phyloP scores from a whole-genome alignment of 1,140 invertebrate genomes.

The Pseudomyrmex gracilis region DNA sequence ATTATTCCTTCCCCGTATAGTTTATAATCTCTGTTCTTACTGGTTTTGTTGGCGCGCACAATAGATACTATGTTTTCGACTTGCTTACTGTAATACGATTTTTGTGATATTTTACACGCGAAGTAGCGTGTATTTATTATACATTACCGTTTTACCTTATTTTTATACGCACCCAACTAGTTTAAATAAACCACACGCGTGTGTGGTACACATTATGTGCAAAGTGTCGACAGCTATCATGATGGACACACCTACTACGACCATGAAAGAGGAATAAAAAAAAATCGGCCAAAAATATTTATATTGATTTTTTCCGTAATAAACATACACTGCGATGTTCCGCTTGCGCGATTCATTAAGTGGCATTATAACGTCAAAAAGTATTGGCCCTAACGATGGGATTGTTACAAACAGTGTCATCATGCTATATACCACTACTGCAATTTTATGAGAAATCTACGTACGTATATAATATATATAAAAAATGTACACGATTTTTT shows the following conservation, averaged over 20 bases:
- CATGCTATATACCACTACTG: constrained; percentile 10
- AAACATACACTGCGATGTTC: neutral
- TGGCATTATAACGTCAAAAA: constrained; percentile 29
- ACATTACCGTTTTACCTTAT: neutral
- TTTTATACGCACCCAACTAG: constrained; percentile 28
- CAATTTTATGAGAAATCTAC: constrained; percentile 8
- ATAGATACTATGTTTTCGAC: constrained; percentile 2
- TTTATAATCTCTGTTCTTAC: neutral
- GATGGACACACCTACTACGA: neutral
- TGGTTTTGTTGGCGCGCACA: neutral
- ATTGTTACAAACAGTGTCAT: constrained; percentile 12
- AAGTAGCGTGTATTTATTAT: neutral
- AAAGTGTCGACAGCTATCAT: constrained; percentile 26
- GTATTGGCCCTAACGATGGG: constrained; percentile 9
- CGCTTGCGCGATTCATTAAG: constrained; percentile 26
- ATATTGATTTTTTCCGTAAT: constrained; percentile 19
- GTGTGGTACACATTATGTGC: constrained; percentile 28
- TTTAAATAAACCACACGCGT: constrained; percentile 36
- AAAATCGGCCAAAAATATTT: constrained; percentile 20
- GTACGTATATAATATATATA: neutral
- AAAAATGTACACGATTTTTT: neutral
- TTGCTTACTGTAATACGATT: constrained; percentile 4
- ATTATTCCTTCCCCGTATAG: neutral
- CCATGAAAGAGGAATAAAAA: neutral
- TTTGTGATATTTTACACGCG: neutral